Evolutionary conservation across 2,113 vertebrate genomes (phyloP).

Genomic region (Sinocyclocheilus anshuiensis): DNA sequence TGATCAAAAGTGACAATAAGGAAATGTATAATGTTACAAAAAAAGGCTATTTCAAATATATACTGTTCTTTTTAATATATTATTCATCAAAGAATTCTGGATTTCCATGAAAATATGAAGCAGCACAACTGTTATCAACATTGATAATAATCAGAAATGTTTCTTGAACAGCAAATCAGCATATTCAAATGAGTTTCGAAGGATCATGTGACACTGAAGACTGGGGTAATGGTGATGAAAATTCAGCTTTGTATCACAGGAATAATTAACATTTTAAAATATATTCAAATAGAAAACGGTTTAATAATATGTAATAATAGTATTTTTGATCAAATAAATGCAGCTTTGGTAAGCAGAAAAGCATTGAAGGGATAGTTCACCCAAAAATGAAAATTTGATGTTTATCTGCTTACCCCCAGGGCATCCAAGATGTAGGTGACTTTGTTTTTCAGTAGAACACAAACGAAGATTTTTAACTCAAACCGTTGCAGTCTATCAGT

Average conservation of each 20-base stretch:
- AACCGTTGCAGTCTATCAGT: too few relatives aligned
- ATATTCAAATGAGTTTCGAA: not conserved
- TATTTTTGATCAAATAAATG: not conserved
- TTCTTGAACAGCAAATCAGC: not conserved
- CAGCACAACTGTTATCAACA: not conserved
- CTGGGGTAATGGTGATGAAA: not conserved
- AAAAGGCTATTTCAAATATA: too few relatives aligned
- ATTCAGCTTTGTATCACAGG: not conserved
- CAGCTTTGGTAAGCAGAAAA: not conserved
- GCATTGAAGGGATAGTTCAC: too few relatives aligned
- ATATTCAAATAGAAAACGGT: not conserved
- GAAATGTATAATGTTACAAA: not conserved
- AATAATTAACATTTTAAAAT: not conserved
- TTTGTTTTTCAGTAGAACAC: too few relatives aligned
- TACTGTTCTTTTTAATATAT: not conserved
- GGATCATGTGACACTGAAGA: not conserved
- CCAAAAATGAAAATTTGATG: too few relatives aligned
- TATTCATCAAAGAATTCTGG: not conserved
- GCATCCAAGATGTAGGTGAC: too few relatives aligned
- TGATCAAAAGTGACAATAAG: not conserved
- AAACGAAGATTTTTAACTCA: too few relatives aligned
- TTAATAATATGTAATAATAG: not conserved
- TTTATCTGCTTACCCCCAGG: too few relatives aligned
- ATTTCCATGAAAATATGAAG: not conserved
- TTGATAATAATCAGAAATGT: not conserved